A percentile compares a stretch with the other conserved stretches of the same genome.
phyloP scores from a whole-genome alignment of 1,140 invertebrate species.

The Drosophila varians region DNA sequence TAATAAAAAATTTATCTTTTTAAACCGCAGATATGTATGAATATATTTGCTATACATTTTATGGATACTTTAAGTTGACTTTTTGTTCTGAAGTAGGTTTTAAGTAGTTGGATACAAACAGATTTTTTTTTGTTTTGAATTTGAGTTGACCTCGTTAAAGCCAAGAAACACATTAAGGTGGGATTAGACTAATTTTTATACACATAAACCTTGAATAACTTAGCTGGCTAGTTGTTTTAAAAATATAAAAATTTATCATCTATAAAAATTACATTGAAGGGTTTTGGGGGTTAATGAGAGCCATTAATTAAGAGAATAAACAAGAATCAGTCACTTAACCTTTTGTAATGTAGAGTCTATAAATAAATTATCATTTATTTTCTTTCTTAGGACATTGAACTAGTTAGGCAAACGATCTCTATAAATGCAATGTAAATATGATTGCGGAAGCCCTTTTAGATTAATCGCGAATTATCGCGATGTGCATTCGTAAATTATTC shows the following conservation, averaged over 20 bases:
- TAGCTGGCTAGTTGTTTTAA: not conserved
- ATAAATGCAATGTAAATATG: conserved; percentile 6
- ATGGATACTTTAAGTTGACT: no score
- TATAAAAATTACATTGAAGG: not conserved
- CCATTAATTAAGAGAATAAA: not conserved
- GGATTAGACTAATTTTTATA: not conserved
- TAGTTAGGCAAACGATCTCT: conserved; percentile 3
- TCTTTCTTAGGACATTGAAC: not conserved
- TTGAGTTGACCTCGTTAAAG: no score
- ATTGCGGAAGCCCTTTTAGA: conserved; percentile 41
- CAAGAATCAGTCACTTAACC: not conserved
- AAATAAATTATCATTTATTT: not conserved
- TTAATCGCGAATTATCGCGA: conserved; percentile 14
- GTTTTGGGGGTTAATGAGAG: not conserved
- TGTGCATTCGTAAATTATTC: conserved; percentile 16
- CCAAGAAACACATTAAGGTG: not conserved
- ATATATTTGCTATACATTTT: no score
- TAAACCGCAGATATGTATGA: no score
- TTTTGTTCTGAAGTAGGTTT: no score
- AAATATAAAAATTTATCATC: not conserved
- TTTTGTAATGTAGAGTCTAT: not conserved
- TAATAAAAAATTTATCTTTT: not conserved
- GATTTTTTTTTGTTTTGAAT: no score
- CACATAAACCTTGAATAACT: not conserved
- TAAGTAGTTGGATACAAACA: no score